Percentiles rank a stretch among this genome's conserved stretches.
These are phyloP conservation scores for Oppia nitens DNA, from an alignment of 1,140 invertebrate species.

Conservation along the genomic window DNA sequence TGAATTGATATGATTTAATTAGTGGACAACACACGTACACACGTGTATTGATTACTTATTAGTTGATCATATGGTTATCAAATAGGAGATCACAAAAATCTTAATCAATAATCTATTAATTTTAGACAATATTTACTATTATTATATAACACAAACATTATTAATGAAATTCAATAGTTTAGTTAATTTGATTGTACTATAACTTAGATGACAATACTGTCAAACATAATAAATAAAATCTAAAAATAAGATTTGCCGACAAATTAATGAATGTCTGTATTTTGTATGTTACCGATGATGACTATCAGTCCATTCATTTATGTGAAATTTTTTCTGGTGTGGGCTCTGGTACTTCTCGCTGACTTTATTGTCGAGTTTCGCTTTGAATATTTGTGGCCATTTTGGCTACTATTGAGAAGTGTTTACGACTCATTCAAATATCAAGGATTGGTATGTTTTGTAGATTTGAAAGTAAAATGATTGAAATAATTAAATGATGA, in stretches of 20 bases:
- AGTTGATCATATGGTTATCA: background rate
- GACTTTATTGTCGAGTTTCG: constrained; percentile 97
- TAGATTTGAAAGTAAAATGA: background rate
- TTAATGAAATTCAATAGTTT: background rate
- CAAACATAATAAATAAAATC: background rate
- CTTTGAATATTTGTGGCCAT: constrained; percentile 97
- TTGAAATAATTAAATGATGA: background rate
- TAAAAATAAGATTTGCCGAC: background rate
- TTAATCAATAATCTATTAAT: background rate
- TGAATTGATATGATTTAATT: background rate
- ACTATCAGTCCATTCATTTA: constrained; percentile 50
- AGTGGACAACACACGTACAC: background rate
- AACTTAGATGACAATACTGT: background rate
- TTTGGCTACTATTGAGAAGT: constrained; percentile 88
- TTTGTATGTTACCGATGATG: background rate
- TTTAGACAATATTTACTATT: background rate
- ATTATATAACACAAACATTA: background rate
- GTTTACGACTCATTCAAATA: constrained; percentile 97
- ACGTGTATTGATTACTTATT: background rate
- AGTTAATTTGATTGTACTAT: background rate
- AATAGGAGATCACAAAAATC: too few species aligned
- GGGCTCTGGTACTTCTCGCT: constrained; percentile 82
- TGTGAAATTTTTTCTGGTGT: constrained; percentile 86
- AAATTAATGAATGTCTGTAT: background rate
- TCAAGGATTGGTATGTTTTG: constrained; percentile 78